Conservation (phyloP, 2,888 invertebrate genomes). For the Diarsia mendica region DNA sequence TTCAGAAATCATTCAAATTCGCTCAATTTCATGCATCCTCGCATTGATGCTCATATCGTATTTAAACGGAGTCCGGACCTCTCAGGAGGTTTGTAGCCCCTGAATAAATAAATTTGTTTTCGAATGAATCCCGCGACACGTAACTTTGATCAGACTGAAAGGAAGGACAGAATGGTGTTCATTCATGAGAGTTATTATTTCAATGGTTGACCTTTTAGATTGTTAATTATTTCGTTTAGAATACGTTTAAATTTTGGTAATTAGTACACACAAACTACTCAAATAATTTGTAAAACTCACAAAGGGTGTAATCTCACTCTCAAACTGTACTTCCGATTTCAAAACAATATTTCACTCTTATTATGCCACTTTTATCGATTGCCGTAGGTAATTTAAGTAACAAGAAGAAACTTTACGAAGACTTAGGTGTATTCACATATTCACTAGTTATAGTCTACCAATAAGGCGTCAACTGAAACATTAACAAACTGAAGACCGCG, state of each 20-base stretch:
- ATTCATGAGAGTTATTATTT: constrained; percentile 36
- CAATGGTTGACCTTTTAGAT: constrained; percentile 4
- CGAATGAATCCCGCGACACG: constrained; percentile 49
- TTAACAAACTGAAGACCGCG: background rate
- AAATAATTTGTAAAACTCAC: background rate
- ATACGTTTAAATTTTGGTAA: background rate
- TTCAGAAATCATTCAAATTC: constrained; percentile 61
- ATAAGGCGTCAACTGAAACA: background rate
- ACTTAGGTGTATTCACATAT: background rate
- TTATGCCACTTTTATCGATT: background rate
- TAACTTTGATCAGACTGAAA: constrained; percentile 56
- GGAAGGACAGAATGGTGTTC: constrained; percentile 35
- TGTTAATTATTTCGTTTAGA: background rate
- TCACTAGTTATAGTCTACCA: background rate
- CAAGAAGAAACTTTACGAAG: background rate
- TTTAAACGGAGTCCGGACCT: constrained; percentile 56
- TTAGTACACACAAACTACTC: background rate
- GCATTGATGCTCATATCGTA: constrained; percentile 66
- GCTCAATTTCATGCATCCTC: constrained; percentile 64
- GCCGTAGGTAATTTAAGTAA: background rate
- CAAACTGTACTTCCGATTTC: background rate
- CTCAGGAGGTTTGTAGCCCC: constrained; percentile 45
- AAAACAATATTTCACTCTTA: background rate
- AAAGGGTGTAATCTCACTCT: background rate
- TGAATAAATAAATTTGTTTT: constrained; percentile 67